phyloP scores from a whole-genome alignment of 2,888 invertebrate genomes.

The Eupithecia subumbrata region DNA sequence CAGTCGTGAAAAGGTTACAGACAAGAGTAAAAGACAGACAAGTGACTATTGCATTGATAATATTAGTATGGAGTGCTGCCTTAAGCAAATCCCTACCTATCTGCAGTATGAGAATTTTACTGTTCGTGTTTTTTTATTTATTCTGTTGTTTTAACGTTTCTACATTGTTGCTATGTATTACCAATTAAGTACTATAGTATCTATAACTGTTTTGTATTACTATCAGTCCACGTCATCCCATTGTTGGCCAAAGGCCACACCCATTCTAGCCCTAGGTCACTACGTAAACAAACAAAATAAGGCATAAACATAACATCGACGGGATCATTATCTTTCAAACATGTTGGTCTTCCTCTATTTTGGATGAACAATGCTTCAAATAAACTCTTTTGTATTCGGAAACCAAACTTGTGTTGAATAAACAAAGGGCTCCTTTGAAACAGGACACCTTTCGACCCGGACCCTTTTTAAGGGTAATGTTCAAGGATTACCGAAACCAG shows the following conservation, averaged over 20 bases:
- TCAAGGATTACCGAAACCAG: neutral
- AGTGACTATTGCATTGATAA: neutral
- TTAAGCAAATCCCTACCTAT: neutral
- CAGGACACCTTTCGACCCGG: neutral
- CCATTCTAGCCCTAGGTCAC: neutral
- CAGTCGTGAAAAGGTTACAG: neutral
- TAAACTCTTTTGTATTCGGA: neutral
- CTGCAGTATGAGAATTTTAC: neutral
- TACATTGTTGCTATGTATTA: too few relatives aligned
- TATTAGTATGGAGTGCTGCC: neutral
- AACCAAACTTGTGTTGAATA: neutral
- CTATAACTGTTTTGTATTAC: neutral
- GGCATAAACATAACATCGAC: neutral
- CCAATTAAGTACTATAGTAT: too few relatives aligned
- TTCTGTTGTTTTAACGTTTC: too few relatives aligned
- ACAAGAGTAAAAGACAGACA: neutral
- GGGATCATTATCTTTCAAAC: neutral
- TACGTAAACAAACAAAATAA: neutral
- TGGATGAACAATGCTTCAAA: neutral
- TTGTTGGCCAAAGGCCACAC: neutral
- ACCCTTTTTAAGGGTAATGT: neutral
- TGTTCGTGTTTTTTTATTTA: neutral
- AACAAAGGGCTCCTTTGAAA: neutral
- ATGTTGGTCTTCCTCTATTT: neutral
- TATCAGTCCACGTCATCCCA: neutral